A percentile compares a stretch with the other conserved stretches of the same genome.
Evolutionary conservation across 2,888 invertebrate species (phyloP).

Genomic region (Argyresthia albistria): DNA sequence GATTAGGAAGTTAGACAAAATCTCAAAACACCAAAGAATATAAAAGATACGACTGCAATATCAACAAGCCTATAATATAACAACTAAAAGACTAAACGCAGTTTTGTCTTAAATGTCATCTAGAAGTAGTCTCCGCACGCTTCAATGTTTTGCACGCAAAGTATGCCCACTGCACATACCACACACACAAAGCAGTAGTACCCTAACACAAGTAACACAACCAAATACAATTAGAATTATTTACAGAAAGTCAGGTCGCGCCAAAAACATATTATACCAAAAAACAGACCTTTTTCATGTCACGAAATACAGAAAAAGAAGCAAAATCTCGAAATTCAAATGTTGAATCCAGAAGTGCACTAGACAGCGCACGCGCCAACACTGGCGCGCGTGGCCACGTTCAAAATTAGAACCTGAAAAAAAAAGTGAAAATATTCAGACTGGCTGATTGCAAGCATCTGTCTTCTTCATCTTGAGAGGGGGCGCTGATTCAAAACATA

Average conservation of each 20-base stretch:
- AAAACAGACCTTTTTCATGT: background rate
- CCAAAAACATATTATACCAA: too few relatives aligned
- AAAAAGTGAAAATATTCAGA: conserved; percentile 28
- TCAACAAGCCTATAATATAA: too few relatives aligned
- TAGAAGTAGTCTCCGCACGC: background rate
- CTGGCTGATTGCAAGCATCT: conserved; percentile 49
- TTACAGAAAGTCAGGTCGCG: too few relatives aligned
- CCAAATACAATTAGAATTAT: too few relatives aligned
- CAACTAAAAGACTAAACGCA: conserved; percentile 12
- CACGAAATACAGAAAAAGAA: conserved; percentile 13
- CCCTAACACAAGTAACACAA: too few relatives aligned
- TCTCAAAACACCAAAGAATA: too few relatives aligned
- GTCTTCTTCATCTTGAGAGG: too few relatives aligned
- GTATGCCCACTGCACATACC: background rate
- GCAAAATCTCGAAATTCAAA: conserved; percentile 18
- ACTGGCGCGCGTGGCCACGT: conserved; percentile 64
- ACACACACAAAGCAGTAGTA: too few relatives aligned
- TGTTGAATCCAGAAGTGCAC: conserved; percentile 34
- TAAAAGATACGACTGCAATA: too few relatives aligned
- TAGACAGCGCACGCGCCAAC: conserved; percentile 43
- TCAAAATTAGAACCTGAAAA: conserved; percentile 62
- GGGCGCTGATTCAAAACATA: too few relatives aligned
- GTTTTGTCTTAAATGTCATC: background rate
- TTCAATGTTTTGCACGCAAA: background rate
- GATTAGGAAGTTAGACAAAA: background rate